Base-by-base conservation (phyloP, 1,140 invertebrate species). In the Rhopalosiphum padi region DNA sequence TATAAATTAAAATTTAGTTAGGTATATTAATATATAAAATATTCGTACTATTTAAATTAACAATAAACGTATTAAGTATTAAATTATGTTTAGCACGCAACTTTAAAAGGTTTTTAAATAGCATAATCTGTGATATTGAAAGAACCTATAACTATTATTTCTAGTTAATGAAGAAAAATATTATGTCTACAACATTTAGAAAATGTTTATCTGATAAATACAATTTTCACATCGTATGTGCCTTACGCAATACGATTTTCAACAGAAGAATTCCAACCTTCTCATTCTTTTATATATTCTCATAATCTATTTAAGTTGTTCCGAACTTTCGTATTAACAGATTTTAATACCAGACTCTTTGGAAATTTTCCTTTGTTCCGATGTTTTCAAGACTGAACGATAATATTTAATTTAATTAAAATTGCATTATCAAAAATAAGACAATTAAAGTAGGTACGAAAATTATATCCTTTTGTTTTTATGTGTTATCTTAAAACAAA, bases 391-490 rank as follows among this genome's bases (percentile, higher is more conserved):
- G n/a, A 77, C 60, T 77, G 60, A 77, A 77, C 60, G 60, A 77
- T 77, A 77, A 77, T n/a, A 77, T 77, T 77, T 77, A 77, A 77
- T 77, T 77, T 77, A 35, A 77, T 77, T 18, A 77, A 77, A 77
- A 77, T 77, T n/a, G 60, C 4, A 77, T n/a, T n/a, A 77, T 77
- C 60, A 21, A 77, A 77, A 77, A n/a, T 1, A 77, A 77, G 15
- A 77, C 60, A 77, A 77, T 77, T 77, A n/a, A 35, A 77, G 15
- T 77, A 77, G 60, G 30, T 35, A 77, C 15, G 4, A 18, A 68
- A 68, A 68, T 68, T 30, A 60, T 60, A 77, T n/a, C 3, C n/a
- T 60, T 60, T 60, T 11, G 11, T 77, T 77, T 77, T 77, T 77
- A n/a, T 18, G 6, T 30, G 9, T 11, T 18, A 77, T 77, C n/a